Evolutionary conservation across 2,888 invertebrate species (phyloP), one percentile per base, ranked within the genome.

Genomic region (Sthenelais limicola): DNA sequence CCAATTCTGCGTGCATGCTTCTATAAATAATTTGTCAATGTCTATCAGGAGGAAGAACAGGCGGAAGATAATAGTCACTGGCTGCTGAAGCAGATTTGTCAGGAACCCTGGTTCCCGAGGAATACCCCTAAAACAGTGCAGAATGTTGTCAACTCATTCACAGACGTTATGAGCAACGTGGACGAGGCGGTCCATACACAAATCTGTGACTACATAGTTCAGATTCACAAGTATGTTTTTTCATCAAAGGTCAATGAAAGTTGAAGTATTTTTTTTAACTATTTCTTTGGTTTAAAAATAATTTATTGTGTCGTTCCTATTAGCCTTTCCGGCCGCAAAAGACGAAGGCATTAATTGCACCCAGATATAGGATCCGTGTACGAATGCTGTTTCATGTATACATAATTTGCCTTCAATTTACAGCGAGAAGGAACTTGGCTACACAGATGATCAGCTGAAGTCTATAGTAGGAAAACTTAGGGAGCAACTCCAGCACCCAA

Each of bases 151-250:
- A 62, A 18, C 62, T n/a, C 52, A 7, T 71, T 71, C 48, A 21
- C 30, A 1, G 62, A 30, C 30, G 28, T 71, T 32, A 48, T 71
- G 62, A 43, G 32, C 58, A 32, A 43, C 21, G 62, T 71, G 24
- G 48, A 71, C 32, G 32, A 58, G 18, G 7, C 5, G 15, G 48
- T 71, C 0, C 71, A 71, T 49, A 71, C 21, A 9, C 15, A 58
- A 32, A 71, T 71, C 30, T 71, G 71, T 26, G 47, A 30, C 43
- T 71, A 71, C 71, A 71, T 71, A 12, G n/a, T 71, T 3, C 21
- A 47, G 9, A 58, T 71, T 3, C 49, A 71, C 43, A 71, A 43
- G 71, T 71, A 32, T 32, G 62, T 56, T 9, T 32, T 15, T 24
- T n/a, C 24, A 52, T 52, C 9, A 52, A 52, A 52, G 9, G 21